Evolutionary conservation across 2,113 vertebrate species (phyloP).

Genomic region (Orientallactaga bullata): DNA sequence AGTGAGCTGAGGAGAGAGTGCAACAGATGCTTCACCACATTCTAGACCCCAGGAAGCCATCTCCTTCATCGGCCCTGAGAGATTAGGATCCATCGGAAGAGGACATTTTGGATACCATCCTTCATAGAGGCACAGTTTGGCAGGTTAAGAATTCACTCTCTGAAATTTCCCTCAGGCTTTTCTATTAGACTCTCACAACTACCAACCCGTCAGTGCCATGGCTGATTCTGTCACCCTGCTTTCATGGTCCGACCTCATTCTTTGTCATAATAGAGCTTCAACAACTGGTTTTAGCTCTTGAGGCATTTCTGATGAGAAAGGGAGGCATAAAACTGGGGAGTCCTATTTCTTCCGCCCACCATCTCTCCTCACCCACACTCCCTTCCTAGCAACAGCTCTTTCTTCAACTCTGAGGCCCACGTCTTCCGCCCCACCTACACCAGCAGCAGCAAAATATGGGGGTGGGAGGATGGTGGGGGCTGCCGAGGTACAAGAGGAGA

Average conservation of each 20-base stretch:
- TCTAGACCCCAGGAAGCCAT: neutral
- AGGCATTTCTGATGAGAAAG: slow-evolving; percentile 66
- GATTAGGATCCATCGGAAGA: no score
- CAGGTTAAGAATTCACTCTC: neutral
- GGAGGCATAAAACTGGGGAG: slow-evolving; percentile 63
- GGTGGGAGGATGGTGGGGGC: slow-evolving; percentile 38
- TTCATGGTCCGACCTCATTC: slow-evolving; percentile 57
- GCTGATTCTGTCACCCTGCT: slow-evolving; percentile 41
- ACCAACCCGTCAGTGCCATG: neutral
- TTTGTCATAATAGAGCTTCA: slow-evolving; percentile 57
- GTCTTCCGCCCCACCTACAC: slow-evolving; percentile 74
- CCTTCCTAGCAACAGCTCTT: slow-evolving; percentile 78
- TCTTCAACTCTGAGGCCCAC: slow-evolving; percentile 64
- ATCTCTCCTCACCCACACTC: slow-evolving; percentile 65
- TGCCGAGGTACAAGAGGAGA: slow-evolving; percentile 1
- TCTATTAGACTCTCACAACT: neutral
- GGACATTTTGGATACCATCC: neutral
- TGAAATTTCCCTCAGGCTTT: neutral
- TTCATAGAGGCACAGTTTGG: neutral
- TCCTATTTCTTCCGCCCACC: slow-evolving; percentile 66
- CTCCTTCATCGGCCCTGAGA: neutral
- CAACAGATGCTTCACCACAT: neutral
- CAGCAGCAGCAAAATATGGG: slow-evolving; percentile 70
- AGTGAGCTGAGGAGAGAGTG: neutral
- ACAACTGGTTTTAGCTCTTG: slow-evolving; percentile 67